A percentile compares a stretch with the other conserved stretches of the same genome.
Conservation (phyloP, 37 sponge, comb jelly and placozoan genomes). For the Aplysina aerophoba region DNA sequence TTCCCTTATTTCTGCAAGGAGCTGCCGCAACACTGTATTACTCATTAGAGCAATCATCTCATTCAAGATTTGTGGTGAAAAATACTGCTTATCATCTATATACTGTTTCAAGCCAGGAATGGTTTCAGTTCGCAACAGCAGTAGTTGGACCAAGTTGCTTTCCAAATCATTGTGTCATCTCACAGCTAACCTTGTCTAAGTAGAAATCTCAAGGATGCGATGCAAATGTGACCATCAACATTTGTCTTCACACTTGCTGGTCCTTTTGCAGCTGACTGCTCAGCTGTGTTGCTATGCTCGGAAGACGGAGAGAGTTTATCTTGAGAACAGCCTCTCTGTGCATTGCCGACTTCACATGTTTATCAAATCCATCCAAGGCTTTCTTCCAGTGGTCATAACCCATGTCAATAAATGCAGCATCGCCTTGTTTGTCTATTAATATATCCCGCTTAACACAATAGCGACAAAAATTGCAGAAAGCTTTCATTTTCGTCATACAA, state of each 20-base stretch:
- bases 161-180: constrained; percentile 34
- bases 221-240: constrained; percentile 9
- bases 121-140: constrained; percentile 18
- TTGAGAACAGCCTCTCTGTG: constrained; percentile 41
- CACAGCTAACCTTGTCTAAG: constrained; percentile 33
- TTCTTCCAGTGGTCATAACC: constrained; percentile 51
- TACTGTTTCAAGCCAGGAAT: not conserved
- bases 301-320: constrained; percentile 20
- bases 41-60: constrained; percentile 19
- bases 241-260: constrained; percentile 9
- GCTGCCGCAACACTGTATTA: constrained; percentile 14
- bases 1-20: constrained; percentile 12
- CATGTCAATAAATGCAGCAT: constrained; percentile 13
- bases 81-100: constrained; percentile 25
- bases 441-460: constrained; percentile 10
- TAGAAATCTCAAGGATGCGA: constrained; percentile 31
- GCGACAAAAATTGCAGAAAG: constrained; percentile 13
- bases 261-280: constrained; percentile 4
- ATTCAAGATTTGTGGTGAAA: constrained; percentile 33
- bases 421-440: constrained; percentile 23
- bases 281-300: not conserved
- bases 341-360: constrained; percentile 23
- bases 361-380: constrained; percentile 26
- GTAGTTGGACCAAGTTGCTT: constrained; percentile 34
- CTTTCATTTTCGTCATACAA: constrained; percentile 23